Evolutionary conservation across 1,140 invertebrate genomes (phyloP).

Genomic region (Cydia splendana): DNA sequence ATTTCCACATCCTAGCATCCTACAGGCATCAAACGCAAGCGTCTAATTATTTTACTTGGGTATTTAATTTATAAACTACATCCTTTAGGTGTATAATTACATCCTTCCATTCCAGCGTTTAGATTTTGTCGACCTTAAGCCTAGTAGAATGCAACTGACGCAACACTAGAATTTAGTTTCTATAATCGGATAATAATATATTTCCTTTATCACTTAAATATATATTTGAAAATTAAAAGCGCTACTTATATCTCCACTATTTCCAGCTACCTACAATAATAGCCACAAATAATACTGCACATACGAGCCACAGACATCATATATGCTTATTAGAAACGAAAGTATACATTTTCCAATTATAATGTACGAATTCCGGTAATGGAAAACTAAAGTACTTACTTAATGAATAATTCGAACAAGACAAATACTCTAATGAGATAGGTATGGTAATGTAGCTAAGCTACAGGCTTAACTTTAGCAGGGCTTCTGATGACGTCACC

Average conservation of each 20-base stretch:
- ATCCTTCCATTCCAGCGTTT: not conserved
- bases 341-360: not conserved
- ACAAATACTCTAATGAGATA: constrained; percentile 27
- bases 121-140: not conserved
- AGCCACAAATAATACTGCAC: no score
- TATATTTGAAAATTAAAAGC: no score
- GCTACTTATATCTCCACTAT: no score
- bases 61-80: not conserved
- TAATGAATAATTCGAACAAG: constrained; percentile 13
- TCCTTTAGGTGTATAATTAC: not conserved
- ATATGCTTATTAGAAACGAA: no score
- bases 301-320: no score
- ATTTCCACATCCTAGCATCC: constrained; percentile 7
- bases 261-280: no score
- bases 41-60: not conserved
- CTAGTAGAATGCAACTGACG: no score
- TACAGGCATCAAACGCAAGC: constrained; percentile 11
- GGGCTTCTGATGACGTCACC: constrained; percentile 27
- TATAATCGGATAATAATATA: no score
- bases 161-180: not conserved
- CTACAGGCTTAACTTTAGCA: constrained; percentile 29
- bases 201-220: no score
- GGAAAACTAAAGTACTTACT: not conserved
- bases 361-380: not conserved
- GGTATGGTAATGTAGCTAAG: constrained; percentile 22